Conservation (phyloP, 23 tunicate genomes). For the Styela clava region DNA sequence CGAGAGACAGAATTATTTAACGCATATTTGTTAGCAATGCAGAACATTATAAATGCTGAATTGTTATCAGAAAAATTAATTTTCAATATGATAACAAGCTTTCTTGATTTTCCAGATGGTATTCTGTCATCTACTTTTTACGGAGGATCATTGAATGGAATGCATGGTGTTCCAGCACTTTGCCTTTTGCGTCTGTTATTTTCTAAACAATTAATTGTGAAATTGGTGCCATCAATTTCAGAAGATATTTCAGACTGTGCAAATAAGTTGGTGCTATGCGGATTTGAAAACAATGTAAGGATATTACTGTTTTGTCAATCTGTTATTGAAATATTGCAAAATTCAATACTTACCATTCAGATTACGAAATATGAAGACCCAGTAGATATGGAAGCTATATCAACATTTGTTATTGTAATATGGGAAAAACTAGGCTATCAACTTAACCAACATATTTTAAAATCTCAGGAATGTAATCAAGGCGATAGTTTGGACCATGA, state of each 20-base stretch:
- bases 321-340: constrained; percentile 13
- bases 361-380: background rate
- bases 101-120: constrained; percentile 11
- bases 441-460: background rate
- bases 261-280: constrained; percentile 26
- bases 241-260: constrained; percentile 40
- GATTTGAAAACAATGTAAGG: constrained; percentile 49
- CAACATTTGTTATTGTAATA: background rate
- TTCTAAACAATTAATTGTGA: constrained; percentile 2
- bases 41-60: background rate
- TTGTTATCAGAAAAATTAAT: background rate
- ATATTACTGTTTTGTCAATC: constrained; percentile 37
- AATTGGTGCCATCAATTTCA: background rate
- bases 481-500: constrained; percentile 78
- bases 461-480: constrained; percentile 43
- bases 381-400: background rate
- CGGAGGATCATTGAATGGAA: constrained; percentile 24
- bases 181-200: constrained; percentile 29
- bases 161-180: constrained; percentile 60
- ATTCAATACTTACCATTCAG: background rate
- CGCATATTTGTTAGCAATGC: background rate
- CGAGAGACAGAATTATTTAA: constrained; percentile 29
- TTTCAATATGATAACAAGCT: constrained; percentile 15
- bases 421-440: constrained; percentile 22
- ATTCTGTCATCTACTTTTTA: constrained; percentile 27